These are phyloP conservation scores for Hydrozoanthus gracilis DNA, from an alignment of 92 coral and sea anemone genomes.

Conservation along the genomic window DNA sequence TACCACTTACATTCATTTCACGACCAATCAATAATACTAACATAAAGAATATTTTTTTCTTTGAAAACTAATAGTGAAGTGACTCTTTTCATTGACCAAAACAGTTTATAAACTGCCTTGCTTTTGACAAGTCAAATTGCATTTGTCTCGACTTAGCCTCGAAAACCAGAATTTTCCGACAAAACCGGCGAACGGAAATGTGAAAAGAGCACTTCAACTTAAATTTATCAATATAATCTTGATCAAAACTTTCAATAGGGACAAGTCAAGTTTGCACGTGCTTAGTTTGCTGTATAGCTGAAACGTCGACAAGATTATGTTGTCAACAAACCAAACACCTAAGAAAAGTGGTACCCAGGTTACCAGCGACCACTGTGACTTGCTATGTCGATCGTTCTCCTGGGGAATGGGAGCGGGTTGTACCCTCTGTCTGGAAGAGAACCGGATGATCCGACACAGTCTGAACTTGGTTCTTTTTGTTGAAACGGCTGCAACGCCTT, in stretches of 20 bases:
- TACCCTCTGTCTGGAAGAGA: conserved; percentile 36
- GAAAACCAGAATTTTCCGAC: background rate
- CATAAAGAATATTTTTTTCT: background rate
- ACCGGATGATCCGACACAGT: conserved; percentile 13
- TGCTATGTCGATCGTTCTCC: conserved; percentile 67
- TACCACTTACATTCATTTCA: background rate
- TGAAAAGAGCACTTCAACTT: too few relatives aligned
- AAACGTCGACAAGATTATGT: background rate
- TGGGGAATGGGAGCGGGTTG: conserved; percentile 74
- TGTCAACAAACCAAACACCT: background rate
- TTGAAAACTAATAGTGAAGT: background rate
- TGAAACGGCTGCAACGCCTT: conserved; percentile 52
- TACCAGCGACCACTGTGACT: conserved; percentile 93
- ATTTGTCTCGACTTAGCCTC: background rate
- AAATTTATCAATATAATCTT: too few relatives aligned
- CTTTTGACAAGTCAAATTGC: background rate
- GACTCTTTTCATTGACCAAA: background rate
- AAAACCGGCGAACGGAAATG: too few relatives aligned
- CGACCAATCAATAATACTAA: background rate
- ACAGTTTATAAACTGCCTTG: background rate
- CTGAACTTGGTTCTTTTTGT: conserved; percentile 19
- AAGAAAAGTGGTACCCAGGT: background rate
- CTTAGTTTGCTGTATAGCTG: background rate
- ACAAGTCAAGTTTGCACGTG: background rate
- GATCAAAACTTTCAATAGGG: too few relatives aligned